Base-by-base conservation (phyloP, 2,113 vertebrate species). In the Zosterops pallidus region DNA sequence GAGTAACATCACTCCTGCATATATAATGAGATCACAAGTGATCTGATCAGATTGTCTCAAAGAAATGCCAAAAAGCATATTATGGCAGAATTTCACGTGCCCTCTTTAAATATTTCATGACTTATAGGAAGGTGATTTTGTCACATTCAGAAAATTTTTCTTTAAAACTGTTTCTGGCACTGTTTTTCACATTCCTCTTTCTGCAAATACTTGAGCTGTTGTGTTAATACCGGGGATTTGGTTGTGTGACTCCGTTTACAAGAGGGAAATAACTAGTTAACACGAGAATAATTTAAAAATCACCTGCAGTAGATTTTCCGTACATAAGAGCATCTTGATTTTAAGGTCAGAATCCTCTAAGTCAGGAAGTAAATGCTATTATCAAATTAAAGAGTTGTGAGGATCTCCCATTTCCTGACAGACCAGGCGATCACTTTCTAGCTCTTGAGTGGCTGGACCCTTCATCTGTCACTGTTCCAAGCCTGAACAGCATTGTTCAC, bases 351-450 rank as follows among this genome's bases (percentile, higher is more conserved):
- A 84, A 88, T 89, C 69, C 62, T 94, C 64, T 82, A 75, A 92
- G 44, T 37, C 92, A 94, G 94, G 92, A 97, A 96, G 93, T 41
- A 74, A 94, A 65, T 0, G 68, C 69, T 93, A 89, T 96, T 96
- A 96, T 57, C 83, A 89, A 96, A 92, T 96, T 90, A 94, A 84
- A 92, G 86, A 82, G 53, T 81, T 78, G 69, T 68, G 90, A 96
- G 88, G 69, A 94, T 96, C 95, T 96, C 94, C 22, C 86, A 86
- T 94, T 96, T 96, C 88, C 95, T 93, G 95, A 84, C 9, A 22
- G 62, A 84, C 24, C 77, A 50, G 64, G 90, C 83, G 60, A 72
- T 89, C 62, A 60, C 14, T 82, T 94, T 82, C 60, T 92, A 90
- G 44, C 47, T 47, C 60, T 86, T 71, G 72, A 90, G 92, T 11